phyloP scores from a whole-genome alignment of 2,888 invertebrate species.

The Rhingia campestris region DNA sequence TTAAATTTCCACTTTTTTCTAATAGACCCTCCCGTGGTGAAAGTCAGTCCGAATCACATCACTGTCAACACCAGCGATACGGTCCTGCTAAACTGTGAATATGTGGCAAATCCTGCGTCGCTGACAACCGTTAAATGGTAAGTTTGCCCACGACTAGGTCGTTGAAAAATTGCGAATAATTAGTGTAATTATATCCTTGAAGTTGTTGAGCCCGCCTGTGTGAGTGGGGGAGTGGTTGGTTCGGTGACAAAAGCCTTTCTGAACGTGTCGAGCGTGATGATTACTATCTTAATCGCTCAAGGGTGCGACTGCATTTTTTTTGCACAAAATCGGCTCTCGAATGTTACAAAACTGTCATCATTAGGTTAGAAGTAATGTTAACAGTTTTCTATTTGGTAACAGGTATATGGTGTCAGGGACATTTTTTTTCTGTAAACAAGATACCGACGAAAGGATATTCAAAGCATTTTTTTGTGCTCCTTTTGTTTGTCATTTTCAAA shows the following conservation, averaged over 20 bases:
- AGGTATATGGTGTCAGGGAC: slow-evolving; percentile 34
- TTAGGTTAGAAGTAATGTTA: slow-evolving; percentile 7
- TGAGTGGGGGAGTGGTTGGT: neutral
- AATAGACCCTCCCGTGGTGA: slow-evolving; percentile 93
- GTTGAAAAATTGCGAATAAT: slow-evolving; percentile 43
- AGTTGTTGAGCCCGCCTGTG: neutral
- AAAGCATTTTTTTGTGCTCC: neutral
- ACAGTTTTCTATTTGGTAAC: neutral
- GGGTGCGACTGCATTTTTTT: slow-evolving; percentile 24
- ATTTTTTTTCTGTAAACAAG: slow-evolving; percentile 47
- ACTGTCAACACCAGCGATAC: slow-evolving; percentile 91
- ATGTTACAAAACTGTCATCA: slow-evolving; percentile 26
- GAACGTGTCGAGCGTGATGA: slow-evolving; percentile 42
- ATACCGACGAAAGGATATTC: slow-evolving; percentile 1
- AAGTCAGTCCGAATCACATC: slow-evolving; percentile 88
- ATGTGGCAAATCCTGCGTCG: slow-evolving; percentile 93
- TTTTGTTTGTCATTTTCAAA: neutral
- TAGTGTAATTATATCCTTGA: slow-evolving; percentile 59
- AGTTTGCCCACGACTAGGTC: slow-evolving; percentile 69
- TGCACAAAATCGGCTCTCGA: neutral
- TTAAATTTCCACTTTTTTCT: slow-evolving; percentile 78
- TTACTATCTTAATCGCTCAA: slow-evolving; percentile 42
- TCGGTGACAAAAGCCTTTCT: neutral
- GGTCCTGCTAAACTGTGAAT: slow-evolving; percentile 90
- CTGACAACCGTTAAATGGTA: slow-evolving; percentile 91